Evolutionary conservation across 2,113 vertebrate genomes (phyloP).

Genomic region (Panthera leo): DNA sequence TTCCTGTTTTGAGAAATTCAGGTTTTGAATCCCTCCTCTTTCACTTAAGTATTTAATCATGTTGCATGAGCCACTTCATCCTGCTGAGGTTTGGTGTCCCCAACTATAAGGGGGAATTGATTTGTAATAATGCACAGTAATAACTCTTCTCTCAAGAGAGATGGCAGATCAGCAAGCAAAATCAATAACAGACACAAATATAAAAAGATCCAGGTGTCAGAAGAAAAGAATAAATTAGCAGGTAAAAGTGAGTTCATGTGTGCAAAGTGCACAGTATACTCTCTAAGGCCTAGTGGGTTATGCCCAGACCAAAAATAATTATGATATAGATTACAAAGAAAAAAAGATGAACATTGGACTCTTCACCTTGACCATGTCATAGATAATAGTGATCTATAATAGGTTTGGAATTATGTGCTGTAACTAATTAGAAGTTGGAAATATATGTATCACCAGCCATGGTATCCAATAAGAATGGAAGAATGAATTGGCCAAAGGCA

Average conservation of each 20-base stretch:
- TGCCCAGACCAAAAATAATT: neutral
- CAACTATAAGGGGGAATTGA: neutral
- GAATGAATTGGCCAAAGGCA: neutral
- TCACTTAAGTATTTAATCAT: neutral
- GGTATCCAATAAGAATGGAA: neutral
- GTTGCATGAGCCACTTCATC: neutral
- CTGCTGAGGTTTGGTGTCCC: neutral
- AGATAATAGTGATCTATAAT: neutral
- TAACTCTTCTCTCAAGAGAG: neutral
- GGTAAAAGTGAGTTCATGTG: neutral
- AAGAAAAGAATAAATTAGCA: neutral
- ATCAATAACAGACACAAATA: slow-evolving; percentile 1
- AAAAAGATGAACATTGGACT: neutral
- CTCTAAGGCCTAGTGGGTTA: neutral
- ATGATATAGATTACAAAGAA: neutral
- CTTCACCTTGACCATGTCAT: neutral
- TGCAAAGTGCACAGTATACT: neutral
- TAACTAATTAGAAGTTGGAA: neutral
- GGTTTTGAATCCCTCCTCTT: neutral
- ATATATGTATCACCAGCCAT: neutral
- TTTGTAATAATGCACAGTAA: neutral
- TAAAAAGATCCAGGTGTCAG: neutral
- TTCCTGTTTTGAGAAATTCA: neutral
- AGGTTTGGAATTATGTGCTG: neutral
- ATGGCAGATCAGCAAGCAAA: neutral